Evolutionary conservation across 2,797 vertebrate genomes (phyloP).

Genomic region (Distichodus sexfasciatus): DNA sequence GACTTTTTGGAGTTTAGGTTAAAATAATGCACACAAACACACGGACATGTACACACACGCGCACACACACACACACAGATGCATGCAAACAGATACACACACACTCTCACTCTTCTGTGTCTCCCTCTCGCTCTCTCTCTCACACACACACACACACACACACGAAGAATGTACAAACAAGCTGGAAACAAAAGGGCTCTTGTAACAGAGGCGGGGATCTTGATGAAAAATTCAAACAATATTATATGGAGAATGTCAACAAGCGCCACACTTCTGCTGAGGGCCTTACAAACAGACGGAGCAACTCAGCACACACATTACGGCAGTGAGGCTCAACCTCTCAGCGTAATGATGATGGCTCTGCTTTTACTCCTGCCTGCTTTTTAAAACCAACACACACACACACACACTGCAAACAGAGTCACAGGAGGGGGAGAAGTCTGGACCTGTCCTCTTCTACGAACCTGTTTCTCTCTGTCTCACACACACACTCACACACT

Average conservation of each 20-base stretch:
- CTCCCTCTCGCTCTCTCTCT: constrained; percentile 24
- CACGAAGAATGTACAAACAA: constrained; percentile 81
- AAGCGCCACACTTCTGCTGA: constrained; percentile 87
- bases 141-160: constrained; percentile 52
- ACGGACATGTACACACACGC: constrained; percentile 48
- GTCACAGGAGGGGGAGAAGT: constrained; percentile 55
- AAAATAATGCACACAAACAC: constrained; percentile 49
- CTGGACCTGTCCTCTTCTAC: constrained; percentile 61
- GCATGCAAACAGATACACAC: too few species aligned
- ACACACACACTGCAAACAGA: constrained; percentile 38
- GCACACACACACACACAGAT: constrained; percentile 35
- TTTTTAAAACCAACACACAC: constrained; percentile 61
- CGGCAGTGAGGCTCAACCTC: constrained; percentile 74
- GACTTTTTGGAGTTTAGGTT: constrained; percentile 60
- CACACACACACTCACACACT: constrained; percentile 4
- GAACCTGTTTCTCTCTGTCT: constrained; percentile 55
- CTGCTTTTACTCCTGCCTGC: constrained; percentile 75
- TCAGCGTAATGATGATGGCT: constrained; percentile 73
- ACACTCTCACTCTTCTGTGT: too few species aligned
- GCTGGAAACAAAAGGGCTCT: constrained; percentile 74
- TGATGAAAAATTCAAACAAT: constrained; percentile 97
- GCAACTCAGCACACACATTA: constrained; percentile 93
- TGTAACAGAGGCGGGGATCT: constrained; percentile 77
- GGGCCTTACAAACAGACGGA: constrained; percentile 94
- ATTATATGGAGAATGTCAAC: constrained; percentile 93